phyloP scores from a whole-genome alignment of 2,888 invertebrate genomes.

The Melanostoma scalare region DNA sequence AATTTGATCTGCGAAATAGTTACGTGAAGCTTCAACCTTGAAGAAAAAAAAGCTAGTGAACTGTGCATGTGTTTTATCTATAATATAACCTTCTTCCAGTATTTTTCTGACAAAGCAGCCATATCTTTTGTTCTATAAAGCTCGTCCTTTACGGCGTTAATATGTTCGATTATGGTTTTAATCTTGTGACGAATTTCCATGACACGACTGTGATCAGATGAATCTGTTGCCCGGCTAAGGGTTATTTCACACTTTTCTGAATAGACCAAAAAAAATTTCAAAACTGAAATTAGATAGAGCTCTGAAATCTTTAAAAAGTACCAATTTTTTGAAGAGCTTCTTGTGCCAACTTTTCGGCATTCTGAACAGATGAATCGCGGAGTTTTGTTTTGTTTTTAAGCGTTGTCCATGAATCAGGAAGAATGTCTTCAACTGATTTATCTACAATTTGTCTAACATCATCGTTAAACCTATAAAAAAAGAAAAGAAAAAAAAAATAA shows the following conservation, averaged over 20 bases:
- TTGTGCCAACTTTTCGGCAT: slow-evolving; percentile 85
- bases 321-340: slow-evolving; percentile 85
- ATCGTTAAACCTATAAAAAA: slow-evolving; percentile 81
- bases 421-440: slow-evolving; percentile 84
- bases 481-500: background rate
- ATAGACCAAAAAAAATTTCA: background rate
- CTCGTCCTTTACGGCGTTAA: slow-evolving; percentile 84
- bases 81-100: slow-evolving; percentile 86
- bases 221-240: slow-evolving; percentile 77
- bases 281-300: background rate
- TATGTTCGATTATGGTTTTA: slow-evolving; percentile 84
- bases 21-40: slow-evolving; percentile 83
- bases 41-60: slow-evolving; percentile 14
- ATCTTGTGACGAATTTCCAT: slow-evolving; percentile 84
- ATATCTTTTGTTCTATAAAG: slow-evolving; percentile 84
- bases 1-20: slow-evolving; percentile 86
- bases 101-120: slow-evolving; percentile 88
- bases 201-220: slow-evolving; percentile 81
- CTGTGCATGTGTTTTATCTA: background rate
- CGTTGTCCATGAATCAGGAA: slow-evolving; percentile 84
- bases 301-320: slow-evolving; percentile 75
- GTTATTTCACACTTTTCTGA: slow-evolving; percentile 80
- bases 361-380: slow-evolving; percentile 83
- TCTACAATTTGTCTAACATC: slow-evolving; percentile 84
- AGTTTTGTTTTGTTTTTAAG: slow-evolving; percentile 85